Evolutionary conservation across 1,140 invertebrate genomes (phyloP).

Genomic region (Danaus plexippus): DNA sequence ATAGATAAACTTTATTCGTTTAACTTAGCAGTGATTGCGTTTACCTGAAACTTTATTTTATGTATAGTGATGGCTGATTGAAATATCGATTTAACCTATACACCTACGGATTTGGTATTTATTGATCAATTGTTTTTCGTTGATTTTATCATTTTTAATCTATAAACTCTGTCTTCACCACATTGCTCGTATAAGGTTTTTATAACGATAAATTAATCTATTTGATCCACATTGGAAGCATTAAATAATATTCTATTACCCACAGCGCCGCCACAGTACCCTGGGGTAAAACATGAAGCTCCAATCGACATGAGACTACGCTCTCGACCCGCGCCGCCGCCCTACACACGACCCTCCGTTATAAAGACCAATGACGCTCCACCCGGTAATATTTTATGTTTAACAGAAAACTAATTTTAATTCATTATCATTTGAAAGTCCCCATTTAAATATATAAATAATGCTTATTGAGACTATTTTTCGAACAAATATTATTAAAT

Average conservation of each 20-base stretch:
- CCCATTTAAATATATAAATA: background rate
- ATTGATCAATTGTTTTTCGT: too few relatives aligned
- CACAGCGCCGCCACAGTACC: conserved; percentile 47
- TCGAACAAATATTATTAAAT: too few relatives aligned
- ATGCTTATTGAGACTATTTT: background rate
- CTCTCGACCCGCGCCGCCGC: conserved; percentile 70
- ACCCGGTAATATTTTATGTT: conserved; percentile 40
- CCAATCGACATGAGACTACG: conserved; percentile 72
- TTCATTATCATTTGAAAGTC: background rate
- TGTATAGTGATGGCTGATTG: too few relatives aligned
- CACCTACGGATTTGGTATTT: too few relatives aligned
- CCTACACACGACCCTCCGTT: conserved; percentile 69
- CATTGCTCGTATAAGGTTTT: too few relatives aligned
- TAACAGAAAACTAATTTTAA: background rate
- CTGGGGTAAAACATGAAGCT: conserved; percentile 48
- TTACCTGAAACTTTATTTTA: too few relatives aligned
- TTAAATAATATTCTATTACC: conserved; percentile 13
- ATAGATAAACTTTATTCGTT: too few relatives aligned
- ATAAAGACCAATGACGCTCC: conserved; percentile 64
- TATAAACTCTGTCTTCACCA: too few relatives aligned
- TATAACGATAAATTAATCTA: too few relatives aligned
- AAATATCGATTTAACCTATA: too few relatives aligned
- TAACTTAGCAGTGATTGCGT: too few relatives aligned
- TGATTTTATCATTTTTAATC: too few relatives aligned
- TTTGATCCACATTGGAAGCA: background rate